These are phyloP conservation scores for Drosophila rufa DNA, from an alignment of 1,140 invertebrate species.

Conservation along the genomic window DNA sequence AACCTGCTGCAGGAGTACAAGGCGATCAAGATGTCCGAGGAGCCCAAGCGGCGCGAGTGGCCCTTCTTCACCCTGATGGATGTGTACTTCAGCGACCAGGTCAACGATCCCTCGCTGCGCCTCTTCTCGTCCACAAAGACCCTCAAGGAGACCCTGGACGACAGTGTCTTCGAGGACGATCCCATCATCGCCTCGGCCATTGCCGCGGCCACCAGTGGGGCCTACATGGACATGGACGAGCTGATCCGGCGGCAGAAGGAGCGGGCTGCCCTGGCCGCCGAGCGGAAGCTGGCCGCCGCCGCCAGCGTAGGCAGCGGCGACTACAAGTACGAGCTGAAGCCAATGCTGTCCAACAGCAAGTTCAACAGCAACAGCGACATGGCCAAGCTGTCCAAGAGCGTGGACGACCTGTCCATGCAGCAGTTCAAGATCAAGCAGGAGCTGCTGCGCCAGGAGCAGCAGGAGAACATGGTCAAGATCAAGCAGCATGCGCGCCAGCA, in stretches of 20 bases:
- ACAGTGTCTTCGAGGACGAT: slow-evolving; percentile 85
- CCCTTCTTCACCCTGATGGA: slow-evolving; percentile 85
- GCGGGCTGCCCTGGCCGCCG: slow-evolving; percentile 68
- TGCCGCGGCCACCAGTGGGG: slow-evolving; percentile 80
- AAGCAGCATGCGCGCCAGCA: slow-evolving; percentile 79
- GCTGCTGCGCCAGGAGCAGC: slow-evolving; percentile 73
- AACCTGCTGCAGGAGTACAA: slow-evolving; percentile 85
- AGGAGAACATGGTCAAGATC: slow-evolving; percentile 81
- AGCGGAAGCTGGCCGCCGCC: slow-evolving; percentile 73
- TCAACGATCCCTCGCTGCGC: slow-evolving; percentile 83
- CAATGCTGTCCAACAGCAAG: slow-evolving; percentile 76
- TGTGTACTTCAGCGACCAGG: slow-evolving; percentile 85
- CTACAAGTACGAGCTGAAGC: slow-evolving; percentile 79
- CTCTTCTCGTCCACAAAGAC: slow-evolving; percentile 85
- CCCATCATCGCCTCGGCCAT: slow-evolving; percentile 84
- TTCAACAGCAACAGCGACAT: slow-evolving; percentile 78
- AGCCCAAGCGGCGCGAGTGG: slow-evolving; percentile 85
- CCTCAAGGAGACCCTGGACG: slow-evolving; percentile 81
- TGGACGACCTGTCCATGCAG: slow-evolving; percentile 78
- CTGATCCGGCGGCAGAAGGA: slow-evolving; percentile 79
- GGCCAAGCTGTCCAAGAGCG: slow-evolving; percentile 80
- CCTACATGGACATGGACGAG: slow-evolving; percentile 84
- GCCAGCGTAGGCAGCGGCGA: slow-evolving; percentile 59
- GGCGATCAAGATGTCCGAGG: slow-evolving; percentile 85
- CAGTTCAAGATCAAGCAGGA: slow-evolving; percentile 77